phyloP scores from a whole-genome alignment of 2,113 vertebrate genomes.

The Aegotheles bennettii region DNA sequence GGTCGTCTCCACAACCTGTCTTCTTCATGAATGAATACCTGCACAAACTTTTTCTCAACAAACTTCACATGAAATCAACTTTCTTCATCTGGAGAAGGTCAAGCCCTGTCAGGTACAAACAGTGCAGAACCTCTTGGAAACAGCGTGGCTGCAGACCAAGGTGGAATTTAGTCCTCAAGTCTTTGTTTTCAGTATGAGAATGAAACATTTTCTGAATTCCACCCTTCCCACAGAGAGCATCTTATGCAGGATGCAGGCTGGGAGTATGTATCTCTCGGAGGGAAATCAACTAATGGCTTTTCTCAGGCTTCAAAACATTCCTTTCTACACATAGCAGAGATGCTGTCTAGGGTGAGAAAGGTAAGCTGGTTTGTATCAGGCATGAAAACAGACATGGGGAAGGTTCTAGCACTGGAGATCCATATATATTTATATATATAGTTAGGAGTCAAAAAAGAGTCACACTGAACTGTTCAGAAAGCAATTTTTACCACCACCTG shows the following conservation, averaged over 20 bases:
- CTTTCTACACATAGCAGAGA: background rate
- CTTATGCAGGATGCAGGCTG: background rate
- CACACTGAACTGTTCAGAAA: background rate
- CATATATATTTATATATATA: too few relatives aligned
- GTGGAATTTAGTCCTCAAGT: background rate
- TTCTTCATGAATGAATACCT: background rate
- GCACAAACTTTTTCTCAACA: background rate
- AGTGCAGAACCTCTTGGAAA: background rate
- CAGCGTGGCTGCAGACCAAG: background rate
- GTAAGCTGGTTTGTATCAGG: background rate
- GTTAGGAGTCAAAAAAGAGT: background rate
- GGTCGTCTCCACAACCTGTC: background rate
- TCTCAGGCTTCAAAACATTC: background rate
- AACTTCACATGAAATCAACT: background rate
- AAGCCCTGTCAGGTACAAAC: background rate
- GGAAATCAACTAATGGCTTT: background rate
- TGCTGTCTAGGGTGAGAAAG: background rate
- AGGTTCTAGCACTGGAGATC: background rate
- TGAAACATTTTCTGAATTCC: background rate
- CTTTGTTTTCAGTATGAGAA: background rate
- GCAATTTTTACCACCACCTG: background rate
- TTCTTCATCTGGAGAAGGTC: background rate
- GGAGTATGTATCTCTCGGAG: background rate
- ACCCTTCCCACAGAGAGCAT: background rate
- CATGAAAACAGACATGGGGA: background rate